Conservation (phyloP, 1,140 invertebrate genomes). For the Latrodectus geometricus region DNA sequence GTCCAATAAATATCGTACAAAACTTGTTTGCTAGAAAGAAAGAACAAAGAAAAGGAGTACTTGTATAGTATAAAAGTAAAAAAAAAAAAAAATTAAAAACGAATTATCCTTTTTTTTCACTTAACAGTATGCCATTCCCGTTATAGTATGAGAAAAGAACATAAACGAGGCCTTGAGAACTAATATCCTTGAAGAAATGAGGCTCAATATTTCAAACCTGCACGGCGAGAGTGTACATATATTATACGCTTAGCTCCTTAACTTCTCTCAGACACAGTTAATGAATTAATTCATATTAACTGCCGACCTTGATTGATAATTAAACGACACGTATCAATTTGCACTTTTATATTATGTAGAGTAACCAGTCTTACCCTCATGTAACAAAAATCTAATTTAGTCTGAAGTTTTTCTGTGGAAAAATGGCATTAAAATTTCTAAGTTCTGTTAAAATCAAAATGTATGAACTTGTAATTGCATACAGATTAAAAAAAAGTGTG, state of each 20-base stretch:
- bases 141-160: conserved; percentile 26
- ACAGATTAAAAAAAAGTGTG: too few relatives aligned
- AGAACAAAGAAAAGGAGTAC: too few relatives aligned
- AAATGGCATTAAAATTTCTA: too few relatives aligned
- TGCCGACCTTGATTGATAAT: conserved; percentile 26
- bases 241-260: conserved; percentile 1
- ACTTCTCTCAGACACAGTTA: not conserved
- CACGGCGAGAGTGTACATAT: conserved; percentile 41
- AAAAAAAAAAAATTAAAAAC: conserved; percentile 13
- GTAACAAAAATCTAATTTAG: not conserved
- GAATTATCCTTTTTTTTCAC: not conserved
- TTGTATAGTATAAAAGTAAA: not conserved
- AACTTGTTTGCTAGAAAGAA: too few relatives aligned
- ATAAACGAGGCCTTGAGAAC: conserved; percentile 25
- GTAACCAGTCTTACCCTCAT: not conserved
- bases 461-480: too few relatives aligned
- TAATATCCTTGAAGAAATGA: conserved; percentile 32
- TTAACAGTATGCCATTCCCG: conserved; percentile 34
- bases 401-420: not conserved
- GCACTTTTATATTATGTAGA: not conserved
- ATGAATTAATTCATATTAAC: conserved; percentile 37
- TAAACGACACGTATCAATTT: not conserved
- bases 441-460: too few relatives aligned
- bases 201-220: conserved; percentile 42
- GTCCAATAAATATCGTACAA: too few relatives aligned